Evolutionary conservation across 1,140 invertebrate species (phyloP), one percentile per base, ranked within the genome.

Genomic region (Steinernema khuongi): DNA sequence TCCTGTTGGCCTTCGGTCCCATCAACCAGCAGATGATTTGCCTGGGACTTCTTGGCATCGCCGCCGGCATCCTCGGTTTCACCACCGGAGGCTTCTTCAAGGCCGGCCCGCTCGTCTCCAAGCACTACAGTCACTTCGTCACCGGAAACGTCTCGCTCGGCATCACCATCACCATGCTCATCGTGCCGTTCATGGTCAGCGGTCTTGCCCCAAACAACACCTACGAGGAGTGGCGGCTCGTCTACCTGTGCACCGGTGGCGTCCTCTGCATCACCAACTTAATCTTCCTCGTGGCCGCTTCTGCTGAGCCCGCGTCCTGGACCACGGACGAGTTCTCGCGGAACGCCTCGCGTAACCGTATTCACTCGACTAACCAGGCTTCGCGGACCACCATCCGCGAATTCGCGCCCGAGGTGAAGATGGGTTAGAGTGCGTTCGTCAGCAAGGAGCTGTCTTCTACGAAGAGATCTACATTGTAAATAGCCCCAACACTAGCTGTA

Each of bases 41-140:
- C 29, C 68, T 36, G 17, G 30, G 14, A 14, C 14, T 83, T 2
- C 70, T 83, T 30, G 83, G 83, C n/a, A 66, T 74, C 30, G 74
- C 77, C 36, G 83, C 82, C 18, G 82, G 81, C n/a, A 70, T 76
- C 29, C 75, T 83, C 14, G 81, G 82, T 41, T 83, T 81, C 50
- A 81, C 82, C 11, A 83, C 82, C 7, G 82, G 82, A 32, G 82
- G 82, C 66, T 83, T 83, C 77, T 83, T 85, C 76, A 83, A 83
- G 71, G 82, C 81, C 44, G 78, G 79, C 18, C 81, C 81, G 22
- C 41, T 84, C 18, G 77, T 83, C 41, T 78, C 81, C 11, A 85
- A 81, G 36, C 82, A 83, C 32, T 83, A 84, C 76, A 79, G 50
- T 68, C 81, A 85, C 50, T 79, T 83, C 66, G 82, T 83, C 17